These are phyloP conservation scores for Ormia ochracea DNA, from an alignment of 2,888 invertebrate genomes.

Conservation along the genomic window DNA sequence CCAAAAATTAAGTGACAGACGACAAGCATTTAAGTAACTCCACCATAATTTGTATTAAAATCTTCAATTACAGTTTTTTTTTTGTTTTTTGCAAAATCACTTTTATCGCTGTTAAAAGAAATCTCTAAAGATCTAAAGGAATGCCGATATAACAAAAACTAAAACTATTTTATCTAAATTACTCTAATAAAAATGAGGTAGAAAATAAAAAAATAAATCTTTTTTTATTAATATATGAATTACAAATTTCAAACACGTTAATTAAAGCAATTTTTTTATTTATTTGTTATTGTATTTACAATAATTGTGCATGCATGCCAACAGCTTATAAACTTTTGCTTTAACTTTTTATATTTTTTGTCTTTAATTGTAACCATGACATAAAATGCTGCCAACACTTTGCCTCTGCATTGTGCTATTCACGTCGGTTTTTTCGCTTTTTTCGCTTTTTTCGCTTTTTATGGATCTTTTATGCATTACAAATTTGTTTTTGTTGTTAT, in stretches of 20 bases:
- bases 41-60: too few species aligned
- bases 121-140: too few species aligned
- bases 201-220: slow-evolving; percentile 8
- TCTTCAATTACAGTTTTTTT: too few species aligned
- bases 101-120: too few species aligned
- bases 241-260: slow-evolving; percentile 47
- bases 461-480: slow-evolving; percentile 7
- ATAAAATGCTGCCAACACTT: slow-evolving; percentile 52
- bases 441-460: slow-evolving; percentile 2
- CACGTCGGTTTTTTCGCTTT: neutral
- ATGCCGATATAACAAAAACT: too few species aligned
- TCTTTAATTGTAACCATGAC: slow-evolving; percentile 56
- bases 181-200: neutral
- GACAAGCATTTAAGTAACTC: too few species aligned
- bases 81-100: too few species aligned
- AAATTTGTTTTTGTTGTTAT: slow-evolving; percentile 28
- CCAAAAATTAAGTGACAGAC: too few species aligned
- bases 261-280: slow-evolving; percentile 31
- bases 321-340: neutral
- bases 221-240: slow-evolving; percentile 17
- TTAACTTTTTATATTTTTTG: neutral
- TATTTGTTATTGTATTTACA: neutral
- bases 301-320: slow-evolving; percentile 54
- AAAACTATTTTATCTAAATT: neutral
- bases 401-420: slow-evolving; percentile 18